Percentiles rank a stretch among this genome's conserved stretches.
Evolutionary conservation across 2,888 invertebrate species (phyloP).

Genomic region (Leptopilina myrica): DNA sequence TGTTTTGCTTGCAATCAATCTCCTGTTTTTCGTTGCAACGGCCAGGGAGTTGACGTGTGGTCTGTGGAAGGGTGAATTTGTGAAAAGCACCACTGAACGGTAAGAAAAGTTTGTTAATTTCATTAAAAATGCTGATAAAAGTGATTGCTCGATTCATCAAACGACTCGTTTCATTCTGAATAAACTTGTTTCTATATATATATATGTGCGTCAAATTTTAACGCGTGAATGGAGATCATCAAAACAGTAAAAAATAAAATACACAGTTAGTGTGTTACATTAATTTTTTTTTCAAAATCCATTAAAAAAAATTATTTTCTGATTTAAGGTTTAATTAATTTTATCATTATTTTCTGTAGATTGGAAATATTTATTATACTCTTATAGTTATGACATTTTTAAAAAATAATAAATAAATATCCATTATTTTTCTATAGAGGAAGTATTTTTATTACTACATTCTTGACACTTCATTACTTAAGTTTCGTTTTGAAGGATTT

Average conservation of each 20-base stretch:
- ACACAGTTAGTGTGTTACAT: background rate
- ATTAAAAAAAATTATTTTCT: background rate
- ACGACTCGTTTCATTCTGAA: constrained; percentile 27
- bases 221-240: constrained; percentile 13
- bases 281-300: background rate
- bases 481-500: no score
- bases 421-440: no score
- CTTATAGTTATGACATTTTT: no score
- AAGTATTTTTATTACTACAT: no score
- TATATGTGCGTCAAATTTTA: background rate
- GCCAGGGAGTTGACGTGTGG: constrained; percentile 92
- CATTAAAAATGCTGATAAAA: constrained; percentile 36
- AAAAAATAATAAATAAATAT: no score
- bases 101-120: constrained; percentile 67
- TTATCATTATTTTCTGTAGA: no score
- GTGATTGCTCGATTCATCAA: constrained; percentile 39
- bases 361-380: no score
- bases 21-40: constrained; percentile 88
- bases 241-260: background rate
- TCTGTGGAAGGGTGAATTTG: constrained; percentile 91
- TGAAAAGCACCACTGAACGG: constrained; percentile 89
- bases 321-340: no score
- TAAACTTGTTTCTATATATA: background rate
- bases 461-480: no score
- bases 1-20: constrained; percentile 86